phyloP scores from a whole-genome alignment of 2,888 invertebrate genomes.

The Pseudococcus viburni region DNA sequence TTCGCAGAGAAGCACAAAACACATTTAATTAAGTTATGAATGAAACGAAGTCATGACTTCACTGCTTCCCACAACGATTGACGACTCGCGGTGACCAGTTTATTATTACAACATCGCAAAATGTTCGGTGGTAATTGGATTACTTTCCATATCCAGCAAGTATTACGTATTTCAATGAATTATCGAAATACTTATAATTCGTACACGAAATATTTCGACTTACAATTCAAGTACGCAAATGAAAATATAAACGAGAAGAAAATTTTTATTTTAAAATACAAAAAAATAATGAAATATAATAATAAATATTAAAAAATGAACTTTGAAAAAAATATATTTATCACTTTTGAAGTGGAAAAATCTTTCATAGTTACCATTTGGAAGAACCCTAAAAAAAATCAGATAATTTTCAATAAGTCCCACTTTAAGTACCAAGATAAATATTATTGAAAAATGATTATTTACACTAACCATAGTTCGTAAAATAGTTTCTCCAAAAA shows the following conservation, averaged over 20 bases:
- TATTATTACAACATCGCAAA: conserved; percentile 41
- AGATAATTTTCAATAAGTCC: neutral
- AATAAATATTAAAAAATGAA: neutral
- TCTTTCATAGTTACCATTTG: neutral
- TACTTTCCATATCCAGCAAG: conserved; percentile 17
- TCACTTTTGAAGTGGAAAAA: neutral
- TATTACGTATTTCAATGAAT: conserved; percentile 10
- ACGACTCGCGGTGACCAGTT: conserved; percentile 25
- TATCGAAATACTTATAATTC: neutral
- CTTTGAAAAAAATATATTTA: neutral
- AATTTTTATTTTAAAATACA: conserved; percentile 18
- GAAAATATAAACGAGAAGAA: neutral
- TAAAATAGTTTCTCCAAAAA: conserved; percentile 79
- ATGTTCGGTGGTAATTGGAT: conserved; percentile 49
- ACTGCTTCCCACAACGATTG: conserved; percentile 27
- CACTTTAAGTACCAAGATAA: neutral
- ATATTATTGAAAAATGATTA: neutral
- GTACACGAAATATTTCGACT: neutral
- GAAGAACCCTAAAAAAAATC: neutral
- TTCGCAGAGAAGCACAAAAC: neutral
- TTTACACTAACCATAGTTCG: conserved; percentile 33
- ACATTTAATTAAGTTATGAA: conserved; percentile 47
- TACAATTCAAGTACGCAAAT: neutral
- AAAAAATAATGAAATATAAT: neutral
- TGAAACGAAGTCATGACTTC: conserved; percentile 28